Evolutionary conservation across 2,113 vertebrate species (phyloP).

Genomic region (Thinocorus orbignyianus): DNA sequence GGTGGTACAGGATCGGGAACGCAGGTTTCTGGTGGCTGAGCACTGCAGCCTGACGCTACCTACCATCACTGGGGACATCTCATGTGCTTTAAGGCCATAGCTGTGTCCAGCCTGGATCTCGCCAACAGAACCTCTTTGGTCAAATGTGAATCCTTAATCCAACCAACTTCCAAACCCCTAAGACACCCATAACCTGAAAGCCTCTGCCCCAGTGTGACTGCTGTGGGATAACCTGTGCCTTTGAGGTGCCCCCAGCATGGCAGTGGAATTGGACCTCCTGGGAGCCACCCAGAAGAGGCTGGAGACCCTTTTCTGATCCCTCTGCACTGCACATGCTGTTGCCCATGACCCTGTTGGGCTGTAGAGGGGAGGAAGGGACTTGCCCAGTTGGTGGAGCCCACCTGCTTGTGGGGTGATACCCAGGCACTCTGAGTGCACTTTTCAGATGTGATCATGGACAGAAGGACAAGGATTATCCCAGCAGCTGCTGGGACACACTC

Average conservation of each 20-base stretch:
- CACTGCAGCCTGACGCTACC: not conserved
- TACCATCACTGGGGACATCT: not conserved
- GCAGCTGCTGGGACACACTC: not conserved
- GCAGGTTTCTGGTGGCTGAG: not conserved
- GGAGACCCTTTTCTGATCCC: not conserved
- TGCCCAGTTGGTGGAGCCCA: not conserved
- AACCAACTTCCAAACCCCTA: not conserved
- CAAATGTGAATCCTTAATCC: not conserved
- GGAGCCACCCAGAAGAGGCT: not conserved
- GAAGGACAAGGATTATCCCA: not conserved
- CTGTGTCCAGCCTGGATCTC: not conserved
- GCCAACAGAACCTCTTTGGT: not conserved
- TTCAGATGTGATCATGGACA: accelerated
- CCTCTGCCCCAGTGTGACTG: not conserved
- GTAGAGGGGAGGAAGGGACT: not conserved
- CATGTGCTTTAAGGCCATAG: not conserved
- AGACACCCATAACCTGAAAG: accelerated
- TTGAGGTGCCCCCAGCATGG: not conserved
- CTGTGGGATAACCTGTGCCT: not conserved
- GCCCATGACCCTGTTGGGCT: accelerated
- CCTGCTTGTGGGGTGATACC: not conserved
- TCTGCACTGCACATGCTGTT: not conserved
- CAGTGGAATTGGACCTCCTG: not conserved
- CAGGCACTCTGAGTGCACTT: not conserved
- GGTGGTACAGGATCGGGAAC: not conserved